Percentiles rank a stretch among this genome's conserved stretches.
These are phyloP conservation scores for Nemotelus pantherinus DNA, from an alignment of 2,888 invertebrate species.

Conservation along the genomic window DNA sequence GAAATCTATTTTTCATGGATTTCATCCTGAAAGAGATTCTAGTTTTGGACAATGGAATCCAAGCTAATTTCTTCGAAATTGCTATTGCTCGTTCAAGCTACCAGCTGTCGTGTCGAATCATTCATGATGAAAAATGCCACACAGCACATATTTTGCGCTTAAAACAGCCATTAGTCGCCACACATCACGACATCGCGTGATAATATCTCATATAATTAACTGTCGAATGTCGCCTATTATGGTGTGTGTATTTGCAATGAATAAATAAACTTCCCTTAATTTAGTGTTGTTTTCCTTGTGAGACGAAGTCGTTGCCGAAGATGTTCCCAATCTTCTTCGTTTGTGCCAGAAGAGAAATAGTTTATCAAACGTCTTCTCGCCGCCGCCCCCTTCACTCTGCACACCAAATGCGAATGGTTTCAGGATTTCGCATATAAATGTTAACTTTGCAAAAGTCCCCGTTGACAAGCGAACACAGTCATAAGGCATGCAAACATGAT, in stretches of 20 bases:
- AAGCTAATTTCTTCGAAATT: too few species aligned
- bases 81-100: too few species aligned
- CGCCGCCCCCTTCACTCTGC: neutral
- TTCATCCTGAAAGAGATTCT: too few species aligned
- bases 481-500: constrained; percentile 42
- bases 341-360: neutral
- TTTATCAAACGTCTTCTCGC: too few species aligned
- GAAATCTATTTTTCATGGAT: too few species aligned
- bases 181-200: constrained; percentile 41
- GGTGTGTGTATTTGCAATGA: constrained; percentile 37
- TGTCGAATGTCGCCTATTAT: constrained; percentile 43
- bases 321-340: constrained; percentile 1
- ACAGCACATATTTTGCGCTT: too few species aligned
- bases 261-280: constrained; percentile 46
- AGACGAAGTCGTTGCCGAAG: constrained; percentile 17
- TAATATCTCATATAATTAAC: constrained; percentile 44
- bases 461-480: neutral
- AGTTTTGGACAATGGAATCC: too few species aligned
- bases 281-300: constrained; percentile 39
- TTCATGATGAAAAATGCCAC: too few species aligned
- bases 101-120: too few species aligned
- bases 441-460: neutral
- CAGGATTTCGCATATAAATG: constrained; percentile 26
- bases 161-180: neutral
- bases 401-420: neutral